Evolutionary conservation across 2,797 vertebrate genomes (phyloP).

Genomic region (Neoniphon sammara): DNA sequence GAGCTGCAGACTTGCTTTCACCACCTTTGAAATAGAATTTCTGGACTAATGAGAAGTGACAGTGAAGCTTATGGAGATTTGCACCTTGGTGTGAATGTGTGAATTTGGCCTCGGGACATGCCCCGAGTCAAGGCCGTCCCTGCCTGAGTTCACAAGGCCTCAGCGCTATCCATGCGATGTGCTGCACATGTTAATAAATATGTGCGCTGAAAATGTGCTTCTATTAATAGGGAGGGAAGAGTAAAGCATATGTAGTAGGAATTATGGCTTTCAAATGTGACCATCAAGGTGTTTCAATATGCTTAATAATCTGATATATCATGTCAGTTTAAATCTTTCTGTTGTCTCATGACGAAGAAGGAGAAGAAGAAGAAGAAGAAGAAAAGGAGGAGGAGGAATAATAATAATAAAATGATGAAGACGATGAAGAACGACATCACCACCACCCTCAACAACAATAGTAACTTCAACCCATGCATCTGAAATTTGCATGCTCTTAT

Average conservation of each 20-base stretch:
- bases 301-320: too few species aligned
- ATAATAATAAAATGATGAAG: too few species aligned
- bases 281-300: too few species aligned
- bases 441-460: not conserved
- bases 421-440: not conserved
- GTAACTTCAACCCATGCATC: not conserved
- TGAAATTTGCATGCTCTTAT: not conserved
- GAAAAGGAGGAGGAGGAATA: too few species aligned
- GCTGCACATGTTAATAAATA: conserved; percentile 34
- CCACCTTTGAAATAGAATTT: not conserved
- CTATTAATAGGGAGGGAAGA: not conserved
- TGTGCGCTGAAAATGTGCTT: conserved; percentile 7
- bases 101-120: conserved; percentile 45
- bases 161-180: conserved; percentile 9
- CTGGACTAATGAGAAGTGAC: conserved; percentile 41
- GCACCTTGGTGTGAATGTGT: conserved; percentile 43
- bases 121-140: conserved; percentile 19
- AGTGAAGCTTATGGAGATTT: conserved; percentile 53
- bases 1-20: not conserved
- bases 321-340: too few species aligned
- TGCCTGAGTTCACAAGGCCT: not conserved
- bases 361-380: too few species aligned
- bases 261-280: too few species aligned
- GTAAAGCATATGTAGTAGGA: not conserved
- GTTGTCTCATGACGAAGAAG: too few species aligned